Evolutionary conservation across 1,140 invertebrate species (phyloP).

Genomic region (Rhopalosiphum maidis): DNA sequence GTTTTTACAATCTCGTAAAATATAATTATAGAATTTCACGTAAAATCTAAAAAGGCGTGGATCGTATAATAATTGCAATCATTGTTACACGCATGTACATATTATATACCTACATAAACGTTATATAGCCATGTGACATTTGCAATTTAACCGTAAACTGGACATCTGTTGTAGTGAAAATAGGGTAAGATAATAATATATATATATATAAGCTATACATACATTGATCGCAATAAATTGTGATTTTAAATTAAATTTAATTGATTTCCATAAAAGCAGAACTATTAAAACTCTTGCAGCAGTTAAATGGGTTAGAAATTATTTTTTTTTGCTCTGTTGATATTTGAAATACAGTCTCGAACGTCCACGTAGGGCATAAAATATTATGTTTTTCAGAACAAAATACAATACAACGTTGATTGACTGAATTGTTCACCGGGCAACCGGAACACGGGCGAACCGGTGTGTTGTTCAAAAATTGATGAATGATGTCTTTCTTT

Average conservation of each 20-base stretch:
- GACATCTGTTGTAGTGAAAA: background rate
- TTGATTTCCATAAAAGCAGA: conserved; percentile 1
- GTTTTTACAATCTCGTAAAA: background rate
- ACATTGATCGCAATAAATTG: background rate
- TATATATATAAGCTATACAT: background rate
- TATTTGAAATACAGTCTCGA: background rate
- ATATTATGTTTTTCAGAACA: background rate
- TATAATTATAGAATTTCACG: background rate
- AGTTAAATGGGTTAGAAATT: conserved; percentile 44
- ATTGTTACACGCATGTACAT: background rate
- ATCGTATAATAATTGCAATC: background rate
- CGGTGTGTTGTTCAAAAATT: conserved; percentile 11
- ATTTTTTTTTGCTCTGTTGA: background rate
- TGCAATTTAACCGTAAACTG: conserved; percentile 1
- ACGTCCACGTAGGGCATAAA: background rate
- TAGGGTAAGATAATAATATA: background rate
- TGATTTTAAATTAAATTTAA: background rate
- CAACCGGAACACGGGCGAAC: conserved; percentile 16
- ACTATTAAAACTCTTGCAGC: background rate
- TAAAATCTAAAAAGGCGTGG: background rate
- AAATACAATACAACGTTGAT: conserved; percentile 46
- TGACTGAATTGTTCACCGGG: conserved; percentile 43
- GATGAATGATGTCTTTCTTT: conserved; percentile 40
- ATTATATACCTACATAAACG: background rate
- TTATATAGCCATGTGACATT: background rate